These are phyloP conservation scores for Cerceris rybyensis DNA, from an alignment of 2,888 invertebrate genomes.

Conservation along the genomic window DNA sequence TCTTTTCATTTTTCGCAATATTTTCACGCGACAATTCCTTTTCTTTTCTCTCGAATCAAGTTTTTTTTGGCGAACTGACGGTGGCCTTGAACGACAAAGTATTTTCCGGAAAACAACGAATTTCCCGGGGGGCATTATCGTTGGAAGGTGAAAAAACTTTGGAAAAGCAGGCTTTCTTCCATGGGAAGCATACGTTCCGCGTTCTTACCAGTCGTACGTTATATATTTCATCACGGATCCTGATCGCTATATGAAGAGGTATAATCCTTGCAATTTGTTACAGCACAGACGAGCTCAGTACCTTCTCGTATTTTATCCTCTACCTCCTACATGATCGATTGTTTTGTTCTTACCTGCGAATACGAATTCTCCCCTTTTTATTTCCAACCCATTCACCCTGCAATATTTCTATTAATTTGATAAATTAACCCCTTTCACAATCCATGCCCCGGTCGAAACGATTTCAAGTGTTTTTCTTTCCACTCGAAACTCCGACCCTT, in stretches of 20 bases:
- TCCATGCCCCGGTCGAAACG: no score
- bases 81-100: conserved; percentile 43
- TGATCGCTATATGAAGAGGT: conserved; percentile 10
- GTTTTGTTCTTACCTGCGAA: background rate
- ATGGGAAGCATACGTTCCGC: background rate
- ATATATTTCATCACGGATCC: background rate
- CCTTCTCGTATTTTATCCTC: background rate
- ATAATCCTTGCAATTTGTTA: conserved; percentile 15
- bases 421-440: no score
- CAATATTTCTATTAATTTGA: no score
- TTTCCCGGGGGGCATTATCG: conserved; percentile 15
- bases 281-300: background rate
- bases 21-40: background rate
- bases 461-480: no score
- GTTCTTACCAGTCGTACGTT: conserved; percentile 6
- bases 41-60: background rate
- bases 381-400: no score
- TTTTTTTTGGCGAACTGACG: conserved; percentile 1
- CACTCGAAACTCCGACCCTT: no score
- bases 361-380: background rate
- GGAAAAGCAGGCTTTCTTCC: conserved; percentile 4
- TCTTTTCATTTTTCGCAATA: background rate
- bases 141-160: background rate
- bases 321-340: background rate
- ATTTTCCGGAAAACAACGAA: conserved; percentile 11